A percentile compares a stretch with the other conserved stretches of the same genome.
Conservation (phyloP, 2,113 vertebrate genomes). For the Guaruba guarouba region DNA sequence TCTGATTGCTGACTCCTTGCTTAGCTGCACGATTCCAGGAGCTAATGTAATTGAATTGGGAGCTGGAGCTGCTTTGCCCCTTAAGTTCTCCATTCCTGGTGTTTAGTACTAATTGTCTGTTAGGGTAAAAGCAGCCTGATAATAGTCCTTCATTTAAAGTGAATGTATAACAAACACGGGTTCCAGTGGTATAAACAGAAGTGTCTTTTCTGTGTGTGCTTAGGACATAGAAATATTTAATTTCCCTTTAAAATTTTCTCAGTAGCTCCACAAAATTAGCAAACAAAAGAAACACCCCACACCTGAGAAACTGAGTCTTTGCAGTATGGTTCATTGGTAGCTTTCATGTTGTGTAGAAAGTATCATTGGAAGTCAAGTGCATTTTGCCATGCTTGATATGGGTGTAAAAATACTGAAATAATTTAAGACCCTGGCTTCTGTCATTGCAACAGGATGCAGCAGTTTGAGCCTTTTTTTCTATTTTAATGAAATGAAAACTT, state of each 20-base stretch:
- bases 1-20: conserved; percentile 69
- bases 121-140: conserved; percentile 44
- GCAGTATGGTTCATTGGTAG: neutral
- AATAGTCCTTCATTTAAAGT: conserved; percentile 31
- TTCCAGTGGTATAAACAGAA: neutral
- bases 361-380: neutral
- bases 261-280: neutral
- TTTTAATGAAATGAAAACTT: neutral
- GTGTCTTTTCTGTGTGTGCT: neutral
- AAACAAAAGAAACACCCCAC: neutral
- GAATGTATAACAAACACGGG: neutral
- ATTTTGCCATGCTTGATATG: neutral
- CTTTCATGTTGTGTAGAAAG: neutral
- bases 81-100: conserved; percentile 35
- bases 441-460: neutral
- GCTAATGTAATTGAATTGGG: conserved; percentile 65
- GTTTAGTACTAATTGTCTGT: conserved; percentile 60
- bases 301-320: neutral
- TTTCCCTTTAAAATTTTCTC: neutral
- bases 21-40: conserved; percentile 64
- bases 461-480: neutral
- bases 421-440: neutral
- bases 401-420: neutral
- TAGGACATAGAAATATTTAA: conserved; percentile 2
- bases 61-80: conserved; percentile 50